Evolutionary conservation across 2,888 invertebrate species (phyloP), one percentile per base, ranked within the genome.

Genomic region (Pteria penguin): DNA sequence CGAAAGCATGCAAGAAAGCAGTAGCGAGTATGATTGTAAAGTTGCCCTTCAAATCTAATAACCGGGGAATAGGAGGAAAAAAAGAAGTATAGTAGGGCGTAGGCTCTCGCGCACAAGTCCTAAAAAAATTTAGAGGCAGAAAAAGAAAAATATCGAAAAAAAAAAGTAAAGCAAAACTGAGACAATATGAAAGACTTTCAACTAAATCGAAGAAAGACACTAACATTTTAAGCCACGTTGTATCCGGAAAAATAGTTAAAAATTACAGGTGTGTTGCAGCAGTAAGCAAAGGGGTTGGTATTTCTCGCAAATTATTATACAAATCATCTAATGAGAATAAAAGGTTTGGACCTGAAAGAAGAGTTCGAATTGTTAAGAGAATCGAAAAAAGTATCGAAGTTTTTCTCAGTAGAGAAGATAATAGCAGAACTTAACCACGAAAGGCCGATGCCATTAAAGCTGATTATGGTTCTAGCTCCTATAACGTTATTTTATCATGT

Each of bases 361-460:
- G 55, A 22, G 14, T 55, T 18, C 55, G 22, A 18, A 18, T 55
- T 55, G 55, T 55, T 18, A 55, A 55, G 26, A 55, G n/a, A 55
- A 24, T 55, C 8, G 5, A 5, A 55, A 26, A 8, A 24, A n/a
- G n/a, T n/a, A n/a, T n/a, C 4, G 61, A n/a, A 60, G 27, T 31
- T 27, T 78, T 78, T 32, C 29, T 78, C 5, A 60, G 45, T 14
- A 66, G 75, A 57, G 75, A 78, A 22, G 78, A 78, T 62, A 78
- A 75, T 55, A 63, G 68, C 52, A 52, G 75, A 18, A 36, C 32
- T 5, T 57, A 67, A 31, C 60, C 78, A 4, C 75, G 74, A 45
- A 78, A 75, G 24, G 36, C 22, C n/a, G 78, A 78, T 45, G 36
- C 36, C 2, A 45, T 22, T n/a, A 75, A 69, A 26, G 24, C n/a